Evolutionary conservation across 2,888 invertebrate species (phyloP), one percentile per base, ranked within the genome.

Genomic region (Drosophila anomelani): DNA sequence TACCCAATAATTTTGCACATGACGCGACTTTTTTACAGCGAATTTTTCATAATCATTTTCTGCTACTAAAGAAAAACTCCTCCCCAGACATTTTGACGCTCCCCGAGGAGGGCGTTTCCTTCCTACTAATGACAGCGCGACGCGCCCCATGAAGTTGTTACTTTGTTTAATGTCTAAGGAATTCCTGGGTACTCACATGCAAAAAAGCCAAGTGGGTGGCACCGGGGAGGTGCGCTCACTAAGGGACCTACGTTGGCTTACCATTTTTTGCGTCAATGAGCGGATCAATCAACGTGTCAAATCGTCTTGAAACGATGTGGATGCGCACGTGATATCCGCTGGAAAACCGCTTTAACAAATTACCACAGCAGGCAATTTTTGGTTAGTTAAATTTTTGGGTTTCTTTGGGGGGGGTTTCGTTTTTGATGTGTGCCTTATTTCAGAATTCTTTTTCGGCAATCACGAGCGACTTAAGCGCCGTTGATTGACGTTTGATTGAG

Each of bases 241-340:
- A 23, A 38, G 47, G 67, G 62, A 74, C 44, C 74, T 81, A 63
- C 60, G 55, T 60, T 54, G 59, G 56, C 59, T 67, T 75, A 57
- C 67, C 53, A 80, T 85, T 88, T 85, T 88, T 88, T 87, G 85
- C 85, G 77, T 81, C 88, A 85, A 86, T 85, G 88, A 85, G 88
- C 88, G 85, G 85, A 85, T 85, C 85, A 85, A 85, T 85, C 85
- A 85, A 88, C 85, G 88, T 85, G 88, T 85, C 85, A 85, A 85
- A 85, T 85, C 88, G 86, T 88, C 86, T 75, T 81, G 85, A 85
- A 85, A 80, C 79, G 88, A 79, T 68, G 67, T 56, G 67, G 68
- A 56, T 68, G 67, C 83, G 88, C 81, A 88, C 85, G 85, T 85
- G 85, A 88, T 88, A 86, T 88, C 88, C 88, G 87, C 75, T 80